Evolutionary conservation across 2,888 invertebrate species (phyloP).

Genomic region (Nasonia oneida): DNA sequence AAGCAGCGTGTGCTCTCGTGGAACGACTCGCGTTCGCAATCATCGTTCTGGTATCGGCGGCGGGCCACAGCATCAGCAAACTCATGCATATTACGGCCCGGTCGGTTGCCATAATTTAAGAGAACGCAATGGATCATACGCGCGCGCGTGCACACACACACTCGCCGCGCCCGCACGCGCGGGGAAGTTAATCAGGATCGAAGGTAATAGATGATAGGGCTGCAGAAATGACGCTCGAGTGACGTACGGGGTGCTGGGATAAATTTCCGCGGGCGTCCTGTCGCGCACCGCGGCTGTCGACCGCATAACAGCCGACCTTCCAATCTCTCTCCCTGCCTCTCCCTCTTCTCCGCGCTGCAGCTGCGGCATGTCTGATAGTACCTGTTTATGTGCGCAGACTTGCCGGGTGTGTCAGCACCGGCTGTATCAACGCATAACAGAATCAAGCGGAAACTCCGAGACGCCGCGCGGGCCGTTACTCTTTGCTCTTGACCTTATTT

Average conservation of each 20-base stretch:
- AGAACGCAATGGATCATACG: slow-evolving; percentile 46
- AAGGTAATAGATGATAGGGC: slow-evolving; percentile 69
- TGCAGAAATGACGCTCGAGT: slow-evolving; percentile 57
- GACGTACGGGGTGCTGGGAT: slow-evolving; percentile 58
- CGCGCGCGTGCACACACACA: background rate
- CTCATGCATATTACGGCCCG: background rate
- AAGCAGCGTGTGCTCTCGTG: background rate
- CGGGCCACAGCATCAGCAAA: slow-evolving; percentile 28
- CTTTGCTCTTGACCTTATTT: slow-evolving; percentile 43
- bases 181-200: slow-evolving; percentile 69
- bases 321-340: background rate
- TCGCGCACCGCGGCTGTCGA: background rate
- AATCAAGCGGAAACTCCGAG: slow-evolving; percentile 33
- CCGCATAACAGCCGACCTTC: background rate
- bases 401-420: background rate
- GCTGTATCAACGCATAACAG: slow-evolving; percentile 14
- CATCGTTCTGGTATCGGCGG: slow-evolving; percentile 40
- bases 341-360: background rate
- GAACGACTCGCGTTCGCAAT: slow-evolving; percentile 25
- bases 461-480: background rate
- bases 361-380: background rate
- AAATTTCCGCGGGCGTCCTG: slow-evolving; percentile 41
- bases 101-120: slow-evolving; percentile 53
- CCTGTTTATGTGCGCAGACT: background rate
- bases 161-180: background rate